phyloP scores from a whole-genome alignment of 2,888 invertebrate genomes.

The Ochropleura plecta region DNA sequence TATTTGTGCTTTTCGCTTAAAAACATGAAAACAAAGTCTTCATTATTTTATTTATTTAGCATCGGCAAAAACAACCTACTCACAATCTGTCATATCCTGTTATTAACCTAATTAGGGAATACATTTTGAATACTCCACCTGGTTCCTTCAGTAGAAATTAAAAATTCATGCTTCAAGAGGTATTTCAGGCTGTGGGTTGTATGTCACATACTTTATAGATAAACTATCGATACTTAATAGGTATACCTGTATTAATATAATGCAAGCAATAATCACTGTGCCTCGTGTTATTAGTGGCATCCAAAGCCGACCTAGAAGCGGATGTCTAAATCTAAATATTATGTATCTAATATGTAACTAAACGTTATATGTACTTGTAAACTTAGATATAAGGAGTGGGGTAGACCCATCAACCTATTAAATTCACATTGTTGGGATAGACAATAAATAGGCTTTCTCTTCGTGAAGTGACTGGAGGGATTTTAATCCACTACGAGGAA shows the following conservation, averaged over 20 bases:
- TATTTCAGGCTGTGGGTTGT: background rate
- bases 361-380: background rate
- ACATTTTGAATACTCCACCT: background rate
- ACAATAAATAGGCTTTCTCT: background rate
- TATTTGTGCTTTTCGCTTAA: too few species aligned
- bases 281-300: background rate
- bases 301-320: constrained; percentile 1
- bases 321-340: constrained; percentile 37
- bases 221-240: background rate
- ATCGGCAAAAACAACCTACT: background rate
- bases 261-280: background rate
- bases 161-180: background rate
- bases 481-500: background rate
- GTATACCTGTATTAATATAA: background rate
- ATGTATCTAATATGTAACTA: background rate
- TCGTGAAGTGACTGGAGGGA: background rate
- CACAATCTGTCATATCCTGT: background rate
- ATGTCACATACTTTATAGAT: background rate
- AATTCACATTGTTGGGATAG: background rate
- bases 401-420: background rate
- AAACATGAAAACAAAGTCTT: too few species aligned
- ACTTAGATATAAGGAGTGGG: background rate
- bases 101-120: background rate
- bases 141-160: background rate
- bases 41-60: background rate